Evolutionary conservation across 2,888 invertebrate species (phyloP).

Genomic region (Uropetala carovei): DNA sequence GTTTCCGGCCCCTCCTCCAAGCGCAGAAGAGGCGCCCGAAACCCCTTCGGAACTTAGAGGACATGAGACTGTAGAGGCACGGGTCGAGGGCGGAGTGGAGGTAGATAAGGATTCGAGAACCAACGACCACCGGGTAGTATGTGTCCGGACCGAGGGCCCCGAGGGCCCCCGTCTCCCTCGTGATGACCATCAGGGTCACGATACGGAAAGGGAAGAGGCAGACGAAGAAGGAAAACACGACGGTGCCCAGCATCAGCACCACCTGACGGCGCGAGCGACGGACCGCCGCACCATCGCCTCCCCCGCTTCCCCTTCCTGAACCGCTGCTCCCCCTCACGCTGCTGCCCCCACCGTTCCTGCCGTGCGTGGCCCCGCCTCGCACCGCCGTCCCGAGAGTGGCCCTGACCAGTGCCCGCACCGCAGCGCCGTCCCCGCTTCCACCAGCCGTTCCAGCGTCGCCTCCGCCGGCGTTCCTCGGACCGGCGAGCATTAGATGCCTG

Average conservation of each 20-base stretch:
- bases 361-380: constrained; percentile 36
- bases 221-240: constrained; percentile 92
- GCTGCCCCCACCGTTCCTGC: constrained; percentile 9
- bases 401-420: constrained; percentile 48
- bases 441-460: background rate
- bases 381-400: constrained; percentile 31
- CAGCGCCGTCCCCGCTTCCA: constrained; percentile 39
- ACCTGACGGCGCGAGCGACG: constrained; percentile 76
- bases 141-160: constrained; percentile 85
- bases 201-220: constrained; percentile 93
- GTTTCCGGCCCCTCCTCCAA: constrained; percentile 68
- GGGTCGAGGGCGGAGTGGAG: constrained; percentile 95
- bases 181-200: constrained; percentile 90
- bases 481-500: constrained; percentile 87
- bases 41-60: constrained; percentile 91
- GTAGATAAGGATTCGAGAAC: constrained; percentile 91
- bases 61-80: constrained; percentile 93
- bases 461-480: constrained; percentile 66
- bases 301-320: constrained; percentile 66
- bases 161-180: constrained; percentile 81
- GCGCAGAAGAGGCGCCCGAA: constrained; percentile 83
- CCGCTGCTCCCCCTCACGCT: constrained; percentile 34
- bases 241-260: constrained; percentile 92
- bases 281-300: constrained; percentile 33
- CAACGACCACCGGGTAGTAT: constrained; percentile 89